Conservation (phyloP, 2,888 invertebrate genomes). For the Corythucha ciliata region DNA sequence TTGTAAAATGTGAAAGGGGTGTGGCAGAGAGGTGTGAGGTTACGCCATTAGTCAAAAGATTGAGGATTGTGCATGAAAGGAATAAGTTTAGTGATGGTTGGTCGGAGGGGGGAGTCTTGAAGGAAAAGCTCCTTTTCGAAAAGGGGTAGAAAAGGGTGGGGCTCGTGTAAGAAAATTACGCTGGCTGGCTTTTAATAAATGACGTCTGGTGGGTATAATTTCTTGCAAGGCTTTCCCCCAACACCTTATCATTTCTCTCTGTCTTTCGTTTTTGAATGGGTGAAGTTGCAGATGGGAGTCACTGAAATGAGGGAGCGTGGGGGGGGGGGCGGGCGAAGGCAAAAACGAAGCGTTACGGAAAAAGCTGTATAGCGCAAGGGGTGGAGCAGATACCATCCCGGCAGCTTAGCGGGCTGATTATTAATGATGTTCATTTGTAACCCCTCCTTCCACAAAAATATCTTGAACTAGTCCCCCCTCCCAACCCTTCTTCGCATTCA, state of each 20-base stretch:
- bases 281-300: slow-evolving; percentile 2
- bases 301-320: too few relatives aligned
- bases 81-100: too few relatives aligned
- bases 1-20: neutral
- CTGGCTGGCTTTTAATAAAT: slow-evolving; percentile 34
- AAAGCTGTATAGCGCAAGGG: too few relatives aligned
- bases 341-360: too few relatives aligned
- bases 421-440: slow-evolving; percentile 24
- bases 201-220: slow-evolving; percentile 28
- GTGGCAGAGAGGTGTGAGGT: slow-evolving; percentile 1
- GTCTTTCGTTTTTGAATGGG: too few relatives aligned
- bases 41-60: slow-evolving; percentile 31
- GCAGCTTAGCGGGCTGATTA: slow-evolving; percentile 17
- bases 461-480: too few relatives aligned
- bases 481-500: too few relatives aligned
- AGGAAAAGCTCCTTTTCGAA: slow-evolving; percentile 5
- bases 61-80: slow-evolving; percentile 28
- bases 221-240: slow-evolving; percentile 16
- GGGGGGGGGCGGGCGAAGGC: too few relatives aligned
- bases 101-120: slow-evolving; percentile 15
- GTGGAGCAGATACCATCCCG: slow-evolving; percentile 15
- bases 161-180: slow-evolving; percentile 27
- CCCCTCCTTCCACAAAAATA: too few relatives aligned
- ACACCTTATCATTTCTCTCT: slow-evolving; percentile 22
- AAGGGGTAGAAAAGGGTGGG: slow-evolving; percentile 2